phyloP scores from a whole-genome alignment of 2,888 invertebrate species.

The Nymphalis polychloros region DNA sequence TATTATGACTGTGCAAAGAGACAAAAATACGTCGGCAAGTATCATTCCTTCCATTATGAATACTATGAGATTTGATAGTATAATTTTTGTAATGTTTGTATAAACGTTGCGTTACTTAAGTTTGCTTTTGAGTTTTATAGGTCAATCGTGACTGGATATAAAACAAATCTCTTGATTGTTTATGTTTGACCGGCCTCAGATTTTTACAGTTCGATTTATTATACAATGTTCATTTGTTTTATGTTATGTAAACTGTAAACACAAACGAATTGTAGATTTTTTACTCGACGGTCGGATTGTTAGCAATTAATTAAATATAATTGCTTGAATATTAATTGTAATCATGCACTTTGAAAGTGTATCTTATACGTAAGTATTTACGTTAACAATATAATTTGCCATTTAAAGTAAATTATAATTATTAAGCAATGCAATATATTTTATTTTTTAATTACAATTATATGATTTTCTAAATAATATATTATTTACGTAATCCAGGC shows the following conservation, averaged over 20 bases:
- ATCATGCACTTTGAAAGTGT: too few relatives aligned
- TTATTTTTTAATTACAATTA: too few relatives aligned
- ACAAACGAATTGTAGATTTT: not conserved
- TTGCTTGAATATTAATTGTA: too few relatives aligned
- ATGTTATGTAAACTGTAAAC: not conserved
- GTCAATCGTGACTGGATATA: conserved; percentile 38
- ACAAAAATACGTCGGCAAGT: too few relatives aligned
- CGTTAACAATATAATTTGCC: too few relatives aligned
- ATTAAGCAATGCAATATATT: too few relatives aligned
- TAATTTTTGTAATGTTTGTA: conserved; percentile 16
- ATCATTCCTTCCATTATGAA: not conserved
- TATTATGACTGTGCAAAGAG: too few relatives aligned
- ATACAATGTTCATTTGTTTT: conserved; percentile 9
- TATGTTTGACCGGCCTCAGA: conserved; percentile 26
- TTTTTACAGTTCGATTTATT: conserved; percentile 22
- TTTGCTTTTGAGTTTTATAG: conserved; percentile 35
- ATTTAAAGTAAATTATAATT: too few relatives aligned
- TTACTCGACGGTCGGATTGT: not conserved
- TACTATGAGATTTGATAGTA: not conserved
- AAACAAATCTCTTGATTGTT: conserved; percentile 37
- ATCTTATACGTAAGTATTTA: too few relatives aligned
- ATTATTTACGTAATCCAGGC: too few relatives aligned
- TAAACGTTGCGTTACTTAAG: conserved; percentile 15
- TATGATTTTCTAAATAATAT: too few relatives aligned
- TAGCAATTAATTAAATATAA: not conserved